Conservation (phyloP, 1,140 invertebrate species). For the Drosophila sulfurigaster region DNA sequence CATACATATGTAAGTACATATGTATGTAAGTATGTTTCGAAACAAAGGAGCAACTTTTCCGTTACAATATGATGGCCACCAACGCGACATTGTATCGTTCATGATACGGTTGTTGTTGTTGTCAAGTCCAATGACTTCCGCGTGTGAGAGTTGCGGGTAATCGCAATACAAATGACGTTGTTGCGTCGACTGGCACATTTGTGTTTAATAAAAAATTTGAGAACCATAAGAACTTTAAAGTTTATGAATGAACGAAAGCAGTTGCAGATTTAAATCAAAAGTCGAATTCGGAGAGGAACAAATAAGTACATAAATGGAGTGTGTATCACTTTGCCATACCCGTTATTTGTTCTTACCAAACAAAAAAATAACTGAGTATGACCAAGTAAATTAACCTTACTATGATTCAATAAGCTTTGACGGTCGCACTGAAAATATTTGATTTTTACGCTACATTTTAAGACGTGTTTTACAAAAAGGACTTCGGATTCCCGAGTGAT, state of each 20-base stretch:
- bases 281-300: constrained; percentile 42
- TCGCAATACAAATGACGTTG: constrained; percentile 42
- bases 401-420: too few relatives aligned
- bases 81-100: constrained; percentile 58
- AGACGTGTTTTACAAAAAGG: too few relatives aligned
- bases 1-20: constrained; percentile 27
- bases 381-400: too few relatives aligned
- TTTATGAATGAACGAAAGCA: constrained; percentile 63
- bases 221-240: constrained; percentile 49
- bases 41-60: constrained; percentile 73
- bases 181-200: constrained; percentile 31
- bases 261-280: constrained; percentile 39
- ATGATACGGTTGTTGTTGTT: constrained; percentile 48
- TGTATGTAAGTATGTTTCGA: constrained; percentile 22
- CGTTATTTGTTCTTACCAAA: not conserved
- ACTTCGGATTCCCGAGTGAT: too few relatives aligned
- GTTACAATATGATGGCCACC: constrained; percentile 60
- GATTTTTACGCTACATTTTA: too few relatives aligned
- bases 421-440: too few relatives aligned
- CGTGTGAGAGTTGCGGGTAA: constrained; percentile 57
- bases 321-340: constrained; percentile 2
- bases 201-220: constrained; percentile 45
- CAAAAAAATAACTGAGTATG: too few relatives aligned
- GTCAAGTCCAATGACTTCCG: constrained; percentile 69
- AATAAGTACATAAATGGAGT: not conserved